Evolutionary conservation across 2,797 vertebrate genomes (phyloP).

Genomic region (Manis javanica): DNA sequence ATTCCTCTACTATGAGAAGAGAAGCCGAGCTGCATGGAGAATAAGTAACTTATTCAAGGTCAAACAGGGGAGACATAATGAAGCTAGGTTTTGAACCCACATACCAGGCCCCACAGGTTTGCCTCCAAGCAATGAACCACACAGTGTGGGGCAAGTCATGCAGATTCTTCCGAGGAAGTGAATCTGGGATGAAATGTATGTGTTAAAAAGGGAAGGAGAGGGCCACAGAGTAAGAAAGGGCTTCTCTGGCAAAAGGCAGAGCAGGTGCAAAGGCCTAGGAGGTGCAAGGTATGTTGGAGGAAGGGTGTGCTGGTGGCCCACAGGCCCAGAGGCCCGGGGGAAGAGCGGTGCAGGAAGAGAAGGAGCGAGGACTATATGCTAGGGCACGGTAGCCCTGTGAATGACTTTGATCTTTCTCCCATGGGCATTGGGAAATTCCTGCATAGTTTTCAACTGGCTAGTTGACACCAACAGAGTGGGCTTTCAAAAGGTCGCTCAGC

Average conservation of each 20-base stretch:
- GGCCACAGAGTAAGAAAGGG: neutral
- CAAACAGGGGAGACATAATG: neutral
- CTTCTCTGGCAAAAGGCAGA: neutral
- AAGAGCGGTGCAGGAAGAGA: neutral
- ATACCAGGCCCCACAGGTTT: neutral
- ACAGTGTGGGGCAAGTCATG: rapidly evolving
- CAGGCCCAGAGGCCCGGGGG: neutral
- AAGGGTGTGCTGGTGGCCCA: neutral
- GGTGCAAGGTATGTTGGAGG: neutral
- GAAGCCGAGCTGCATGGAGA: neutral
- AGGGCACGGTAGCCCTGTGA: rapidly evolving
- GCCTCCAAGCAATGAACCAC: neutral
- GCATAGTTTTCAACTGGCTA: neutral
- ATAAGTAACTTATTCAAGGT: neutral
- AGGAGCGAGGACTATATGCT: neutral
- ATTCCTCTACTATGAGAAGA: neutral
- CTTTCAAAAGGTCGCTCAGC: neutral
- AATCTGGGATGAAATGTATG: neutral
- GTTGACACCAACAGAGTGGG: neutral
- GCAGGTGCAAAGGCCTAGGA: neutral
- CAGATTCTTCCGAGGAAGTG: neutral
- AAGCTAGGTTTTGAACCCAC: neutral
- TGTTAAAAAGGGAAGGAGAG: neutral
- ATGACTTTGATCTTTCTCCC: neutral
- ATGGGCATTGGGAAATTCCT: neutral